Evolutionary conservation across 2,888 invertebrate genomes (phyloP).

Genomic region (Caenorhabditis sp.): DNA sequence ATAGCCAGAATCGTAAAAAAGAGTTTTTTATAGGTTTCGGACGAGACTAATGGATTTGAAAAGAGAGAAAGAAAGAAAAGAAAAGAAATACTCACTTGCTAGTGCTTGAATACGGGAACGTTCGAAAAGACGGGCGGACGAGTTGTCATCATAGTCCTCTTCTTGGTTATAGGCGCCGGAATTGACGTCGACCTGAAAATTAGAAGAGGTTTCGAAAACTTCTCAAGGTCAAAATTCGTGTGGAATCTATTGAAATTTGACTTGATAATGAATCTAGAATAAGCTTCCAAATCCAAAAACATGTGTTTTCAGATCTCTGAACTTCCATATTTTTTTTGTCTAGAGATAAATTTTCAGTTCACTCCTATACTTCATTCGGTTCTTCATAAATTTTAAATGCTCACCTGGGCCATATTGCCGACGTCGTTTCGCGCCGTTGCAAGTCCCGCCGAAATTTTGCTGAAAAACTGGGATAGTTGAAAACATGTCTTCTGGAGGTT

Average conservation of each 20-base stretch:
- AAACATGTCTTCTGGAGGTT: slow-evolving; percentile 21
- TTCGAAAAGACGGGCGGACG: slow-evolving; percentile 98
- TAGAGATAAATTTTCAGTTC: background rate
- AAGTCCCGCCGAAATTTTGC: slow-evolving; percentile 72
- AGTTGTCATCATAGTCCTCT: slow-evolving; percentile 99
- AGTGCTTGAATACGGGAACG: slow-evolving; percentile 98
- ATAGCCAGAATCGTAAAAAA: slow-evolving; percentile 16
- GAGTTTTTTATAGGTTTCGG: slow-evolving; percentile 42
- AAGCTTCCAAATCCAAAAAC: too few species aligned
- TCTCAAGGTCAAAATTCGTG: background rate
- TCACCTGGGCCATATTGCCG: slow-evolving; percentile 68
- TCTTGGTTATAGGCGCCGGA: slow-evolving; percentile 72
- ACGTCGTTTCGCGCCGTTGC: slow-evolving; percentile 69
- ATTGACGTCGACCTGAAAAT: slow-evolving; percentile 64
- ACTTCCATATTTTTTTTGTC: background rate
- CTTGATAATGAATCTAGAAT: too few species aligned
- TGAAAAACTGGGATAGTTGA: slow-evolving; percentile 50
- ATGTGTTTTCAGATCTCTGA: too few species aligned
- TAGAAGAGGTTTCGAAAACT: background rate
- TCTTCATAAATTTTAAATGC: slow-evolving; percentile 15
- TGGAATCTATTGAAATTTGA: background rate
- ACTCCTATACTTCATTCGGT: background rate
- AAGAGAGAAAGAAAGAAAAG: slow-evolving; percentile 4
- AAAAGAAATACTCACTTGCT: slow-evolving; percentile 88
- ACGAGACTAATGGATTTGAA: slow-evolving; percentile 41